Conservation (phyloP, 2,113 vertebrate species). For the Egretta garzetta region DNA sequence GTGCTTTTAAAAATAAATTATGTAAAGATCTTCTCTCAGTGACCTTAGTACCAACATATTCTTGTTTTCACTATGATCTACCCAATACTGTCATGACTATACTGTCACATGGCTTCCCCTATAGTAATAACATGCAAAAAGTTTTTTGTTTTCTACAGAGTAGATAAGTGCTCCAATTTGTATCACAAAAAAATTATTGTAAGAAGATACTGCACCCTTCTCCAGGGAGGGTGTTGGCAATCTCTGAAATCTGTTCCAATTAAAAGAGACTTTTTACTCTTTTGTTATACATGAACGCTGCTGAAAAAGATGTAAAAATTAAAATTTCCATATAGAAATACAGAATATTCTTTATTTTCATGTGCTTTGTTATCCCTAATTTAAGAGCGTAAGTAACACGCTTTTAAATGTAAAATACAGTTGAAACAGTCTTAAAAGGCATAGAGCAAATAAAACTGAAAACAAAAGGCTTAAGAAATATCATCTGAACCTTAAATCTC, state of each 20-base stretch:
- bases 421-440: neutral
- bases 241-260: neutral
- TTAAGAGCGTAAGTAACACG: neutral
- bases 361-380: neutral
- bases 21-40: neutral
- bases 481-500: neutral
- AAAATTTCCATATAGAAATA: neutral
- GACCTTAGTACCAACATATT: neutral
- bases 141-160: neutral
- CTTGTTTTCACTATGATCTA: neutral
- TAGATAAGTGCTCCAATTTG: neutral
- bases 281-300: neutral
- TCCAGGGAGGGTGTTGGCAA: neutral
- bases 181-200: neutral
- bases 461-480: neutral
- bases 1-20: neutral
- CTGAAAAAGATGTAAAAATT: neutral
- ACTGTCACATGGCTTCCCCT: neutral
- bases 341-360: neutral
- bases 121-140: neutral
- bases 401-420: neutral
- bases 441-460: neutral
- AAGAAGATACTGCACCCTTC: fast-evolving
- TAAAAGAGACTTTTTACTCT: neutral
- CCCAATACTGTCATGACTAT: neutral